Evolutionary conservation across 2,113 vertebrate species (phyloP).

Genomic region (Verasper variegatus): DNA sequence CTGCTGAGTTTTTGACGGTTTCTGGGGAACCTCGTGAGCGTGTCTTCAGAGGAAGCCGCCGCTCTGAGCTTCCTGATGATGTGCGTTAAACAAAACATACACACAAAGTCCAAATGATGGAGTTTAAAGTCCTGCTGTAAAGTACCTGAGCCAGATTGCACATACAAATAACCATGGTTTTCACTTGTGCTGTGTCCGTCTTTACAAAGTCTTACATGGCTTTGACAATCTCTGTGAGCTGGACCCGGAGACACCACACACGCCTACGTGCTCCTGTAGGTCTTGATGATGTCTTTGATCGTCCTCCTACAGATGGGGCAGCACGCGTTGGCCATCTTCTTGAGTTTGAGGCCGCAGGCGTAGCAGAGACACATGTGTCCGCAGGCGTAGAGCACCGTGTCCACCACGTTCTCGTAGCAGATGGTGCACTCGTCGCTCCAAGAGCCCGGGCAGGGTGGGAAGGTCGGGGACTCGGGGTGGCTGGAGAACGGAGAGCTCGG

Average conservation of each 20-base stretch:
- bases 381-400: slow-evolving; percentile 94
- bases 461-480: slow-evolving; percentile 86
- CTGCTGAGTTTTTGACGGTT: neutral
- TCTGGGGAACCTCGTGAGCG: slow-evolving; percentile 11
- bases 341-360: slow-evolving; percentile 90
- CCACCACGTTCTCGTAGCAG: slow-evolving; percentile 92
- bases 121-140: slow-evolving; percentile 48
- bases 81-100: slow-evolving; percentile 21
- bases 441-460: slow-evolving; percentile 78
- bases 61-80: slow-evolving; percentile 6
- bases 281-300: slow-evolving; percentile 97
- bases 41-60: neutral
- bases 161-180: slow-evolving; percentile 28
- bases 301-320: slow-evolving; percentile 92
- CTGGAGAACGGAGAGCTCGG: slow-evolving; percentile 86
- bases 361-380: slow-evolving; percentile 97
- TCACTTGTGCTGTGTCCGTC: slow-evolving; percentile 32
- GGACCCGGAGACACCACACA: slow-evolving; percentile 14
- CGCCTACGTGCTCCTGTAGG: slow-evolving; percentile 89
- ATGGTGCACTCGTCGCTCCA: slow-evolving; percentile 93
- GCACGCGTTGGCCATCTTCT: slow-evolving; percentile 91
- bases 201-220: slow-evolving; percentile 56
- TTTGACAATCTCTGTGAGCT: slow-evolving; percentile 43
- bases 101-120: slow-evolving; percentile 42
- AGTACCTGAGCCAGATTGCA: slow-evolving; percentile 71